A percentile compares a stretch with the other conserved stretches of the same genome.
Evolutionary conservation across 2,888 invertebrate genomes (phyloP).

Genomic region (Stegana nigrithorax): DNA sequence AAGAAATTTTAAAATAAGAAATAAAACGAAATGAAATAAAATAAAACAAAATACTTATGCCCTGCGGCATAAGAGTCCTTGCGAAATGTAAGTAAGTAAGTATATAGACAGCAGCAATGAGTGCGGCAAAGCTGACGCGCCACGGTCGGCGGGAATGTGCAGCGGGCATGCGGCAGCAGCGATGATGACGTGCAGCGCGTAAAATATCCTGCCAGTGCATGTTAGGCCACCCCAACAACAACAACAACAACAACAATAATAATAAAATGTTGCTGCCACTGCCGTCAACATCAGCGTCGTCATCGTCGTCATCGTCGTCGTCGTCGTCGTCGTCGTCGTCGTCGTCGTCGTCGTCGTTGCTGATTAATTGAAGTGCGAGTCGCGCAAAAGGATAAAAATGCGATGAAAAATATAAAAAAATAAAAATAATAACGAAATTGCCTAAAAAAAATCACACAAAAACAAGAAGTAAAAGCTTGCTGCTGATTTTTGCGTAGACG

Average conservation of each 20-base stretch:
- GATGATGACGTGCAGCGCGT: too few species aligned
- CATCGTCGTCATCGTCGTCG: background rate
- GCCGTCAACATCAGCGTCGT: background rate
- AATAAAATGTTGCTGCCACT: too few species aligned
- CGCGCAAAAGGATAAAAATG: constrained; percentile 38
- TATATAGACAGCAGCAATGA: too few species aligned
- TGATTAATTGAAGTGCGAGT: constrained; percentile 58
- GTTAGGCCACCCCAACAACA: constrained; percentile 4
- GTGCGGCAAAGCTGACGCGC: background rate
- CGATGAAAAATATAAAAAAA: constrained; percentile 19
- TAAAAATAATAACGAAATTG: background rate
- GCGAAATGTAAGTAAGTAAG: too few species aligned
- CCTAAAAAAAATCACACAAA: background rate
- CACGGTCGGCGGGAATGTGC: background rate
- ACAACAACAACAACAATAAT: background rate
- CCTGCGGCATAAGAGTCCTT: constrained; percentile 14
- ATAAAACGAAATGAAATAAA: constrained; percentile 3
- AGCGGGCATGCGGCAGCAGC: background rate
- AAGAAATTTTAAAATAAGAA: background rate
- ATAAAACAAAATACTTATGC: constrained; percentile 5
- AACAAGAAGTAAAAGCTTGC: background rate
- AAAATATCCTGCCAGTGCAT: constrained; percentile 1
- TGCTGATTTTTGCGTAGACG: background rate
- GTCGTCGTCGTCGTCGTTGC: background rate
- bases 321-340: constrained; percentile 7